Evolutionary conservation across 2,113 vertebrate species (phyloP), one percentile per base, ranked within the genome.

Genomic region (Mirounga angustirostris): DNA sequence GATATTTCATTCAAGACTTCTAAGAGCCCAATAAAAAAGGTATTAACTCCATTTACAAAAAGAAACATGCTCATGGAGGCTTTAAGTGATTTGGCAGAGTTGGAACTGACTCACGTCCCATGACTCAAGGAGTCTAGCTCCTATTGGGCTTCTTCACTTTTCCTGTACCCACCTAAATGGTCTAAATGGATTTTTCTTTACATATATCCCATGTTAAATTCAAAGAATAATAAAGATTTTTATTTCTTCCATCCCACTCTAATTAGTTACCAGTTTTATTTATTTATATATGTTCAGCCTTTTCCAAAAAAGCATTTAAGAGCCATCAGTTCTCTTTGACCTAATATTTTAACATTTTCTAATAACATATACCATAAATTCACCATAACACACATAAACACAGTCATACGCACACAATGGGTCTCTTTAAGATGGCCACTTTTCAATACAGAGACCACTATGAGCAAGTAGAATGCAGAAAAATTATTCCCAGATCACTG

Each of bases 201-300:
- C 6, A 79, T 16, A 52, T 16, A 65, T 30, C 79, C 67, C 28
- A 79, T 24, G 11, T 80, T 59, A 84, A 93, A 46, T 52, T 89
- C 28, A 81, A 71, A 95, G 8, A 85, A 69, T 73, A 22, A 30
- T 19, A 22, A 91, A 71, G 56, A 69, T 71, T 61, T 92, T 52
- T 0, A 92, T 52, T 95, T 92, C 80, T 94, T 83, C 63, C 59
- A 33, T 71, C n/a, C 69, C 58, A 88, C n/a, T 12, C 67, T 90
- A 95, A 78, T 46, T 54, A 93, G 30, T 76, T 82, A 95, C 28
- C 30, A 76, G 46, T 82, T 91, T 93, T 84, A 87, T 65, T 88
- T 84, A 83, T 6, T 91, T 82, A 74, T 43, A 10, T 22, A 83
- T 33, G 33, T 58, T 52, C 46, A 92, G 33, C 7, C 19, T 86